Evolutionary conservation across 2,888 invertebrate genomes (phyloP), one percentile per base, ranked within the genome.

Genomic region (Synergus gifuensis): DNA sequence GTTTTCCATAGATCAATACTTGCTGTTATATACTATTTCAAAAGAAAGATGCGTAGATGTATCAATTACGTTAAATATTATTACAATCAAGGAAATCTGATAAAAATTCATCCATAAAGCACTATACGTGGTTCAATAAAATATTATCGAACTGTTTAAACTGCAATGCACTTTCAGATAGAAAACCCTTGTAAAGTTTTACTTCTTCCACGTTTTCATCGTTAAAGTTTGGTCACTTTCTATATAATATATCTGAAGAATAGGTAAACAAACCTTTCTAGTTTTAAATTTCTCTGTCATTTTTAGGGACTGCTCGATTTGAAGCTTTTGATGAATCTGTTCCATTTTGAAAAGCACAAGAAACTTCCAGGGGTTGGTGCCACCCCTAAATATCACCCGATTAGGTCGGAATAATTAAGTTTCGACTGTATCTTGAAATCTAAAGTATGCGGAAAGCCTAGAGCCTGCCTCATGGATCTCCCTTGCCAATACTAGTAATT

Each of bases 1-100:
- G 36, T 54, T 73, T 49, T 54, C 73, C 16, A 11, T 8, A 54
- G n/a, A 18, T 54, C 69, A 36, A 69, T 69, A 28, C n/a, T 49
- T 54, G n/a, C 54, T 54, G 5, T 54, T 54, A 16, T n/a, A n/a
- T 54, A 54, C 8, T 16, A 8, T 54, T n/a, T 36, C 5, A 36
- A 36, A 36, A 36, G 28, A 28, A 28, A 28, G 28, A 22, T 22
- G 28, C 3, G 3, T 28, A 28, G 28, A 28, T 28, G 28, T 28
- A 28, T 2, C 28, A 28, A n/a, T n/a, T n/a, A n/a, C n/a, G n/a
- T n/a, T n/a, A n/a, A n/a, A n/a, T n/a, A n/a, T n/a, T 28, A 2
- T 28, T 28, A 28, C 28, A 28, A 28, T 28, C 28, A 28, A 28
- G 28, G 28, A 28, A 28, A 28, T 28, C 28, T 28, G 28, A 28